These are phyloP conservation scores for Agapornis roseicollis DNA, from an alignment of 2,113 vertebrate species.

Conservation along the genomic window DNA sequence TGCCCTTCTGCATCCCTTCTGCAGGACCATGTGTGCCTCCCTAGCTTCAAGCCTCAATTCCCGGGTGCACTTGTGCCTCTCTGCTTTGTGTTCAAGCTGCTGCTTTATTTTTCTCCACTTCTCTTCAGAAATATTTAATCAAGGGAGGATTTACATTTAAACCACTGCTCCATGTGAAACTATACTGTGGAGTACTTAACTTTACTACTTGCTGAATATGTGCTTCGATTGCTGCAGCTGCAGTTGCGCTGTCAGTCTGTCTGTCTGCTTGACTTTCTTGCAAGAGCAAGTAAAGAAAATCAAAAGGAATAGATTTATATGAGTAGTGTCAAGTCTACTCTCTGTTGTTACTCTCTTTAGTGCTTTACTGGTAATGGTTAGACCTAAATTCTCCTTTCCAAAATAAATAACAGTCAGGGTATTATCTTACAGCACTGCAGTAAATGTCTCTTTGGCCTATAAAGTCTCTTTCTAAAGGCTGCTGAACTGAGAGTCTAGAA, in stretches of 20 bases:
- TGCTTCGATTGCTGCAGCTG: accelerated
- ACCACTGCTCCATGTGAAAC: not conserved
- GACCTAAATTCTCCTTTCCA: not conserved
- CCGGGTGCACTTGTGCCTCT: not conserved
- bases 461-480: not conserved
- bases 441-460: not conserved
- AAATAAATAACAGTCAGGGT: not conserved
- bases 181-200: not conserved
- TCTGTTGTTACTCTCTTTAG: not conserved
- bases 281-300: not conserved
- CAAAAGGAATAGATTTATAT: not conserved
- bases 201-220: not conserved
- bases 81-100: not conserved
- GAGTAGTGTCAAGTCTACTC: not conserved
- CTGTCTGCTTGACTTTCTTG: not conserved
- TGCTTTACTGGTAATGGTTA: not conserved
- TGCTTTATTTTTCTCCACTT: not conserved
- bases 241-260: not conserved
- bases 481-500: not conserved
- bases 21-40: not conserved
- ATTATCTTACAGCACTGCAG: not conserved
- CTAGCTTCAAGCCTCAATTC: not conserved
- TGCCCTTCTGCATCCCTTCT: not conserved
- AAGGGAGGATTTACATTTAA: not conserved
- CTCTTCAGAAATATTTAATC: conserved; percentile 19